Percentiles rank a stretch among this genome's conserved stretches.
These are phyloP conservation scores for Platysternon megacephalum DNA, from an alignment of 2,113 vertebrate species.

Conservation along the genomic window DNA sequence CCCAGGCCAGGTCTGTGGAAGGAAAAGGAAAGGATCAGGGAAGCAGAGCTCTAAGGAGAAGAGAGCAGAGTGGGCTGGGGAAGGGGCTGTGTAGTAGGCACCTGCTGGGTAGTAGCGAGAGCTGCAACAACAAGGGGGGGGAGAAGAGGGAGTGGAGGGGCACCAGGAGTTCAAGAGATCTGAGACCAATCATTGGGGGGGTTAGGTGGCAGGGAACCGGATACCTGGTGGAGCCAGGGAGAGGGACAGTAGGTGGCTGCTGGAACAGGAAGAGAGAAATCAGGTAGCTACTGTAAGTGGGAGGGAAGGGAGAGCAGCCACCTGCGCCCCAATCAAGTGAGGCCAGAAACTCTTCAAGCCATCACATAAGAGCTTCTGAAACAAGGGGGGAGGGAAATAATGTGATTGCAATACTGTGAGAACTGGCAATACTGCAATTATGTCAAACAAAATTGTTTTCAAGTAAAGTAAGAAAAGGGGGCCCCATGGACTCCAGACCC, in stretches of 20 bases:
- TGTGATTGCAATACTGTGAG: not conserved
- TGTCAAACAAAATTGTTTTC: not conserved
- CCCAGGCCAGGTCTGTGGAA: constrained; percentile 12
- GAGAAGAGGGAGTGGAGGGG: not conserved
- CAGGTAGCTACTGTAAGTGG: accelerated
- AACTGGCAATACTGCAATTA: accelerated
- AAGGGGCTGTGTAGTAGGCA: not conserved
- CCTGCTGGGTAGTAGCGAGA: not conserved
- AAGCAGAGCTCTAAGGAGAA: not conserved
- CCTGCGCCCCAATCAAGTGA: not conserved
- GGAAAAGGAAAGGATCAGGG: not conserved
- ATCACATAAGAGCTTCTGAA: accelerated
- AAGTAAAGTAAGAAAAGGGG: not conserved
- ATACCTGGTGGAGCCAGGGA: not conserved
- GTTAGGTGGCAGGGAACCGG: not conserved
- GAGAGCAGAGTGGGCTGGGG: not conserved
- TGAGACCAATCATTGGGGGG: not conserved
- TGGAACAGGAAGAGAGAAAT: not conserved
- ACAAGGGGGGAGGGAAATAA: not conserved
- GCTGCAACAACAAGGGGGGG: not conserved
- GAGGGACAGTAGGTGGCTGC: not conserved
- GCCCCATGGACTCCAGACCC: not conserved
- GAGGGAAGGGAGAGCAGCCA: not conserved
- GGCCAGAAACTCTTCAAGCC: not conserved
- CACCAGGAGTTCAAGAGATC: not conserved